Evolutionary conservation across 2,888 invertebrate genomes (phyloP).

Genomic region (Heliconius ethilla): DNA sequence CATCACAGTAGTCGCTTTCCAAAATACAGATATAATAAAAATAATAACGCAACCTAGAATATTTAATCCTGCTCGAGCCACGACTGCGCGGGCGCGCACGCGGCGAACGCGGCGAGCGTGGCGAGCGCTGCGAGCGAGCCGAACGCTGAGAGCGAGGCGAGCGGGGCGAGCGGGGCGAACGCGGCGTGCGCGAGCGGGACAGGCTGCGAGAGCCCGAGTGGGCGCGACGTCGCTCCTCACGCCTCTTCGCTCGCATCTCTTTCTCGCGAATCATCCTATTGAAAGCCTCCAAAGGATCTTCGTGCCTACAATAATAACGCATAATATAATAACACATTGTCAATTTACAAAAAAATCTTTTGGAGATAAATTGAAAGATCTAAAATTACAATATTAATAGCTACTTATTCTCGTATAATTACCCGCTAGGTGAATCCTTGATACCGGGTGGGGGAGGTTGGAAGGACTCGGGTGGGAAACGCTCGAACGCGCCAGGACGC

Average conservation of each 20-base stretch:
- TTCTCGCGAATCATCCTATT: constrained; percentile 93
- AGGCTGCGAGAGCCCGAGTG: constrained; percentile 54
- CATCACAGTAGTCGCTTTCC: no score
- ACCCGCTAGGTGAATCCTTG: constrained; percentile 79
- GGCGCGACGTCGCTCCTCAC: constrained; percentile 82
- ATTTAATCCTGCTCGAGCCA: constrained; percentile 66
- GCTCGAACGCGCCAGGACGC: constrained; percentile 54
- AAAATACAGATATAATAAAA: constrained; percentile 16
- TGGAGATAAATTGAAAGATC: background rate
- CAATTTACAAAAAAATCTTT: background rate
- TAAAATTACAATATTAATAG: background rate
- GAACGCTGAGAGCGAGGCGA: constrained; percentile 54
- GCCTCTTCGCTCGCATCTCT: constrained; percentile 86
- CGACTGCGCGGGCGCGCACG: constrained; percentile 65
- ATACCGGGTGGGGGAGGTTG: constrained; percentile 84
- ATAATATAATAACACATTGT: background rate
- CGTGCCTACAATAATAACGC: constrained; percentile 79
- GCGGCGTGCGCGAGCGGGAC: constrained; percentile 58
- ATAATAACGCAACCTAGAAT: constrained; percentile 76
- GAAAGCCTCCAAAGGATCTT: constrained; percentile 93
- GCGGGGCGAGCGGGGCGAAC: constrained; percentile 55
- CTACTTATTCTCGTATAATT: constrained; percentile 66
- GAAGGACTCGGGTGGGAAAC: constrained; percentile 65
- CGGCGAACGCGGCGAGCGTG: constrained; percentile 52
- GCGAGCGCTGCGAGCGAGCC: constrained; percentile 53